Conservation (phyloP, 2,797 vertebrate species). For the Nyctibius grandis region DNA sequence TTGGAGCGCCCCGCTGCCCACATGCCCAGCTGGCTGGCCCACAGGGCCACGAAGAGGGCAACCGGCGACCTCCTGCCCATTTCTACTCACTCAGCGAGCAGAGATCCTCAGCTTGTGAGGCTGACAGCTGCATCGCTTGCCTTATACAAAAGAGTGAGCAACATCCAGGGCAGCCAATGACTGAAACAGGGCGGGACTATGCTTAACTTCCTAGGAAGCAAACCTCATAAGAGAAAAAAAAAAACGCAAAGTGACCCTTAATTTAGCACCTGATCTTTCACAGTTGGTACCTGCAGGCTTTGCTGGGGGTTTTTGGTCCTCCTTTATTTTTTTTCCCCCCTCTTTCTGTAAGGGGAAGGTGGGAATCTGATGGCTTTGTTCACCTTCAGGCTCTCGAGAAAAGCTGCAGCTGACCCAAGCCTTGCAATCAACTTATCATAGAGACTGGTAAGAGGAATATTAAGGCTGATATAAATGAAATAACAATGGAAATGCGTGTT, state of each 20-base stretch:
- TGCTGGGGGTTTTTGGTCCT: too few species aligned
- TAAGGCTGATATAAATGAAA: not conserved
- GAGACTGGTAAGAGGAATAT: not conserved
- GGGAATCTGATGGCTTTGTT: not conserved
- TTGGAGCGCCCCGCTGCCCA: not conserved
- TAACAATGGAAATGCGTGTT: not conserved
- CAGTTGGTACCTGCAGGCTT: not conserved
- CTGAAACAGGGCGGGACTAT: not conserved
- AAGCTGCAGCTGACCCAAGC: not conserved
- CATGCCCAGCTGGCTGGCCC: not conserved
- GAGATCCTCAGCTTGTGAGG: not conserved
- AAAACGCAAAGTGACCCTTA: accelerated
- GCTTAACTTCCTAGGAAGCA: not conserved
- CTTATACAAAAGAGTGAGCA: not conserved
- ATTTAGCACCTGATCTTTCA: too few species aligned
- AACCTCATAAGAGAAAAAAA: too few species aligned
- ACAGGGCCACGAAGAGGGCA: not conserved
- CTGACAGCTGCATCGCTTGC: not conserved
- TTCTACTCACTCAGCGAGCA: not conserved
- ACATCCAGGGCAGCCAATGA: not conserved
- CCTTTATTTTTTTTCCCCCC: accelerated
- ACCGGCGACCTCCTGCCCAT: not conserved
- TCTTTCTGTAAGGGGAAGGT: not conserved
- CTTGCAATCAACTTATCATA: not conserved
- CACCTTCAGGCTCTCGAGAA: not conserved